phyloP scores from a whole-genome alignment of 2,888 invertebrate species.

The Dryomyza anilis region DNA sequence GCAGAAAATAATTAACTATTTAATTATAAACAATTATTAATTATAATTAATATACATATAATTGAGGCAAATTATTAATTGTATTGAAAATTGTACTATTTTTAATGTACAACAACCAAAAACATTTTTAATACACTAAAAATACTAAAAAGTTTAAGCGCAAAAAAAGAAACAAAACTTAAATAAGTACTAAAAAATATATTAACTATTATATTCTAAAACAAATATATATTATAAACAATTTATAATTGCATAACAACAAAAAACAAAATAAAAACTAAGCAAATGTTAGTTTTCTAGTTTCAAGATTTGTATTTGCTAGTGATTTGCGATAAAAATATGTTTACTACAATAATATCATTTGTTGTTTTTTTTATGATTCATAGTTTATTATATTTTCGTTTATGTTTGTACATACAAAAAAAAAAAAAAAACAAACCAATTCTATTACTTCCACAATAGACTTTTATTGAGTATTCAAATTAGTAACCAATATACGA shows the following conservation, averaged over 20 bases:
- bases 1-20: constrained; percentile 30
- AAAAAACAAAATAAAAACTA: too few relatives aligned
- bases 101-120: constrained; percentile 18
- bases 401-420: constrained; percentile 18
- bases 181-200: constrained; percentile 2
- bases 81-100: constrained; percentile 18
- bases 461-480: background rate
- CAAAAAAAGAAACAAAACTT: constrained; percentile 13
- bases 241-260: too few relatives aligned
- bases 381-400: background rate
- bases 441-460: too few relatives aligned
- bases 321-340: constrained; percentile 13
- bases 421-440: background rate
- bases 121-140: too few relatives aligned
- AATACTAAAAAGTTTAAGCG: constrained; percentile 7
- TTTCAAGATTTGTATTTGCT: constrained; percentile 16
- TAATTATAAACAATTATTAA: constrained; percentile 18
- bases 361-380: constrained; percentile 1
- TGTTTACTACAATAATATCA: constrained; percentile 11
- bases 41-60: too few relatives aligned
- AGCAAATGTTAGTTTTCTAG: constrained; percentile 17
- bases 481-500: background rate
- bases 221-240: constrained; percentile 1
- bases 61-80: constrained; percentile 17
- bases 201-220: too few relatives aligned